Evolutionary conservation across 2,797 vertebrate genomes (phyloP).

Genomic region (Poeciliopsis infans): DNA sequence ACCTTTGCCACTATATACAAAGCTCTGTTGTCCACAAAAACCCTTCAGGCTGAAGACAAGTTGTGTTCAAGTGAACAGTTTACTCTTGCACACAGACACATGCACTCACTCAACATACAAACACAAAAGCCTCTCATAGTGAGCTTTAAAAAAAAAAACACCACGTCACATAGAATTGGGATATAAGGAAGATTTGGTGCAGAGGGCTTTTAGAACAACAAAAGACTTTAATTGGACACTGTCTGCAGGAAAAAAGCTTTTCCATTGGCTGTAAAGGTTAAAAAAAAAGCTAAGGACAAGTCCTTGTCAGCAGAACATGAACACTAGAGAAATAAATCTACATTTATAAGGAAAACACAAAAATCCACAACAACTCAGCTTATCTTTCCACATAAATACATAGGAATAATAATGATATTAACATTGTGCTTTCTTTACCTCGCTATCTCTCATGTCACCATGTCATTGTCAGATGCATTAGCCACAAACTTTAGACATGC

Average conservation of each 20-base stretch:
- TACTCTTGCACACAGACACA: slow-evolving; percentile 18
- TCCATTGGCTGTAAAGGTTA: slow-evolving; percentile 45
- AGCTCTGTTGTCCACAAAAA: slow-evolving; percentile 54
- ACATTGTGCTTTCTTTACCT: slow-evolving; percentile 77
- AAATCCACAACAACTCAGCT: slow-evolving; percentile 80
- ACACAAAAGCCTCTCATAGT: slow-evolving; percentile 45
- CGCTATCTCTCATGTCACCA: slow-evolving; percentile 34
- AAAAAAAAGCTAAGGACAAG: slow-evolving; percentile 37
- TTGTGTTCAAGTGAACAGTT: slow-evolving; percentile 25
- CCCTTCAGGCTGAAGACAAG: slow-evolving; percentile 15
- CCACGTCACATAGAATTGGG: slow-evolving; percentile 60
- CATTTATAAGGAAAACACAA: slow-evolving; percentile 76
- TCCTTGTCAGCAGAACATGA: slow-evolving; percentile 64
- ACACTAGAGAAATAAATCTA: slow-evolving; percentile 75
- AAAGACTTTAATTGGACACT: slow-evolving; percentile 51
- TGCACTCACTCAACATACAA: slow-evolving; percentile 16
- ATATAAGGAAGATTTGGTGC: slow-evolving; percentile 41
- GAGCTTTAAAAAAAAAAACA: slow-evolving; percentile 27
- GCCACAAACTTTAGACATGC: slow-evolving; percentile 73
- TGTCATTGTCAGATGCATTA: slow-evolving; percentile 67
- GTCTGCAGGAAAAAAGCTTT: slow-evolving; percentile 39
- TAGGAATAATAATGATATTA: slow-evolving; percentile 71
- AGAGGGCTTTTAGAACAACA: slow-evolving; percentile 53
- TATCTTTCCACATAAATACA: slow-evolving; percentile 85
- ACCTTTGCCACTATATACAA: slow-evolving; percentile 61